Evolutionary conservation across 2,797 vertebrate genomes (phyloP).

Genomic region (Cirrhinus molitorella): DNA sequence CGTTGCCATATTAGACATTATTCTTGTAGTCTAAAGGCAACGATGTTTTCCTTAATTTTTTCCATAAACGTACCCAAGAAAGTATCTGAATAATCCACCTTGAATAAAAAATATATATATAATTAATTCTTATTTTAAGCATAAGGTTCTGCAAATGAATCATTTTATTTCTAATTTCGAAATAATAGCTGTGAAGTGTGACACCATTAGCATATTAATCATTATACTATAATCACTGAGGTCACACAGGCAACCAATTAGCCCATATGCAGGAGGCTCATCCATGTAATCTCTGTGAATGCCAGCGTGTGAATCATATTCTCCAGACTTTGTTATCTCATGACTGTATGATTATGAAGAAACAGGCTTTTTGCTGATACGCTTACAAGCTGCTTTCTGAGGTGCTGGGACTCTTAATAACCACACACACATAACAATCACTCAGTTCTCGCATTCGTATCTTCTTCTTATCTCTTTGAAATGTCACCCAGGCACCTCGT

Average conservation of each 20-base stretch:
- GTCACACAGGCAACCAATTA: slow-evolving; percentile 22
- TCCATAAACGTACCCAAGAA: too few species aligned
- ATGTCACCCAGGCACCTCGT: slow-evolving; percentile 35
- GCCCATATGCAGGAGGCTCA: neutral
- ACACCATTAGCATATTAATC: slow-evolving; percentile 8
- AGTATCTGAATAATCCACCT: neutral
- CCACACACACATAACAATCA: slow-evolving; percentile 16
- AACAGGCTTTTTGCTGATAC: neutral
- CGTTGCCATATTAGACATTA: neutral
- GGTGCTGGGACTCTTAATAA: slow-evolving; percentile 32
- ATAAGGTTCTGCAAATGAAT: neutral
- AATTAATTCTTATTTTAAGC: neutral
- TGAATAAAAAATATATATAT: too few species aligned
- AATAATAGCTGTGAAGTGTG: neutral
- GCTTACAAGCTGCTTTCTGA: slow-evolving; percentile 21
- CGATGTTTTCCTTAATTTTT: too few species aligned
- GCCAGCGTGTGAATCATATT: slow-evolving; percentile 44
- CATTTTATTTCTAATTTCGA: neutral
- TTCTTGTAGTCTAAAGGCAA: too few species aligned
- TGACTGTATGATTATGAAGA: neutral
- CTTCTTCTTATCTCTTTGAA: slow-evolving; percentile 47
- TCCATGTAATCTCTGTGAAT: slow-evolving; percentile 43
- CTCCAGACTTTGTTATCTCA: slow-evolving; percentile 38
- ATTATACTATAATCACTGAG: neutral
- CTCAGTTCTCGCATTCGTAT: neutral